phyloP scores from a whole-genome alignment of 2,113 vertebrate genomes.

The Hepsetus odoe region DNA sequence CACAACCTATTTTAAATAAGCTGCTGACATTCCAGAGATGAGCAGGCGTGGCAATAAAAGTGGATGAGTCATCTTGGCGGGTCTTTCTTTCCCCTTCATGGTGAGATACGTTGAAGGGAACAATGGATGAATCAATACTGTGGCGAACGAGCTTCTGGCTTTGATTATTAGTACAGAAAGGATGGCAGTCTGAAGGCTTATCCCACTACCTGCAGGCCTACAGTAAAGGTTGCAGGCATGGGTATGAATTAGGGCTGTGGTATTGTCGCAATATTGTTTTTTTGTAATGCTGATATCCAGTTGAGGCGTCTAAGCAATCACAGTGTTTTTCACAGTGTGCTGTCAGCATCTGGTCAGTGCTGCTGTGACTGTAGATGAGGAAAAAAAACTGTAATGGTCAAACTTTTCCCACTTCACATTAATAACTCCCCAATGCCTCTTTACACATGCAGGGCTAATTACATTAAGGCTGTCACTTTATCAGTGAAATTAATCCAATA shows the following conservation, averaged over 20 bases:
- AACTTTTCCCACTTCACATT: no score
- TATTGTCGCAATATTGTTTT: no score
- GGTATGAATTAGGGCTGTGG: background rate
- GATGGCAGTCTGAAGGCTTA: background rate
- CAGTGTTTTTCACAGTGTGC: no score
- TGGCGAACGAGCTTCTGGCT: background rate
- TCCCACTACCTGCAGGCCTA: background rate
- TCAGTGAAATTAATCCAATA: no score
- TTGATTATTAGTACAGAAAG: background rate
- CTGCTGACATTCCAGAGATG: background rate
- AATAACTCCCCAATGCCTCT: no score
- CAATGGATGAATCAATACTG: background rate
- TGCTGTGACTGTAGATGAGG: no score
- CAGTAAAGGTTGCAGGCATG: background rate
- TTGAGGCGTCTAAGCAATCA: no score
- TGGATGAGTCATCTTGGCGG: background rate
- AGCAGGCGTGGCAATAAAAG: background rate
- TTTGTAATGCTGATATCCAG: no score
- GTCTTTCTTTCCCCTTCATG: background rate
- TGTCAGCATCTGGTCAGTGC: no score
- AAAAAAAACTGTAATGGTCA: no score
- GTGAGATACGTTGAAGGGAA: background rate
- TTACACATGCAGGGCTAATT: no score
- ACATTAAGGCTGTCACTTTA: no score
- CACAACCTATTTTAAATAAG: background rate